Conservation (phyloP, 2,888 invertebrate species). For the Nymphalis polychloros region DNA sequence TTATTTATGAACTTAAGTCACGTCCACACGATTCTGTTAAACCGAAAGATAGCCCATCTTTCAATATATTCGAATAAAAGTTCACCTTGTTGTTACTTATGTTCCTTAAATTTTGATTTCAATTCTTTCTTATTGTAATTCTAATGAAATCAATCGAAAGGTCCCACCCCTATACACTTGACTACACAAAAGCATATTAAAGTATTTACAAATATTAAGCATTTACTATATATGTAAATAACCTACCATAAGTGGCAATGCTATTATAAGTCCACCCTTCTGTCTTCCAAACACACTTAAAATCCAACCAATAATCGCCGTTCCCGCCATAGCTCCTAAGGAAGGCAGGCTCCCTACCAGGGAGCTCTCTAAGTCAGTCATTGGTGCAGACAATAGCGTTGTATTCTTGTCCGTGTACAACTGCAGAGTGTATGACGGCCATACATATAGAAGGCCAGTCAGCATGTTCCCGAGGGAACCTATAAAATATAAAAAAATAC, state of each 20-base stretch:
- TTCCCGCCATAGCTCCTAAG: slow-evolving; percentile 76
- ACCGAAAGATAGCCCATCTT: too few species aligned
- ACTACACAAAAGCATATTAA: too few species aligned
- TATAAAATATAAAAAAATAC: slow-evolving; percentile 41
- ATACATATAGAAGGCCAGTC: slow-evolving; percentile 72
- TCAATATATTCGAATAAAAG: too few species aligned
- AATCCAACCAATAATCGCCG: slow-evolving; percentile 68
- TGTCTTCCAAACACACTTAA: slow-evolving; percentile 80
- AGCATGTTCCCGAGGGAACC: slow-evolving; percentile 57
- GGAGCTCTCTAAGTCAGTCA: slow-evolving; percentile 74
- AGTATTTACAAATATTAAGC: too few species aligned
- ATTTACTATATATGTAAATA: not conserved
- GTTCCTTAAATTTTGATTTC: too few species aligned
- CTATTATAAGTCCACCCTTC: slow-evolving; percentile 73
- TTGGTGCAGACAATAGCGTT: slow-evolving; percentile 65
- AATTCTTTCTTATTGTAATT: too few species aligned
- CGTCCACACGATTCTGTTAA: too few species aligned
- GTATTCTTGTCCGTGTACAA: slow-evolving; percentile 63
- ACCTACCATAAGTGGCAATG: slow-evolving; percentile 75
- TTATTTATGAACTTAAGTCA: too few species aligned
- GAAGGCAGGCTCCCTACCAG: slow-evolving; percentile 81
- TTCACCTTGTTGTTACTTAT: too few species aligned
- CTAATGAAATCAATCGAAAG: too few species aligned
- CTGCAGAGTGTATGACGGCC: slow-evolving; percentile 81
- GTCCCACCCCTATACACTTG: too few species aligned